A percentile compares a stretch with the other conserved stretches of the same genome.
These are phyloP conservation scores for Micromussa lordhowensis DNA, from an alignment of 92 coral and sea anemone species.

Conservation along the genomic window DNA sequence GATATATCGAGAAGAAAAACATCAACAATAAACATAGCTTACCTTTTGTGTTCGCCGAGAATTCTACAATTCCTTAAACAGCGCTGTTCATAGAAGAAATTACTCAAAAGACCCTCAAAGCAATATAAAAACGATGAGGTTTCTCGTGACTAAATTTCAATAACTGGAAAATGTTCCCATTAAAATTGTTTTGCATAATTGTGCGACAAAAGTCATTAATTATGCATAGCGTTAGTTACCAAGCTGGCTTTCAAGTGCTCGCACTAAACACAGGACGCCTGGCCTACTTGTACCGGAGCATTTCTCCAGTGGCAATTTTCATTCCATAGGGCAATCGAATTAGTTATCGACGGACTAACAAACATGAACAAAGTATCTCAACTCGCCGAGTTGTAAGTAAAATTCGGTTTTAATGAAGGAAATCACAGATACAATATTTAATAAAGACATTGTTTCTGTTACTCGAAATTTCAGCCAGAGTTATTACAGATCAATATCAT, in stretches of 20 bases:
- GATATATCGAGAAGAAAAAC: background rate
- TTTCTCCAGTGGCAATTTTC: background rate
- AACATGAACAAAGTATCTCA: background rate
- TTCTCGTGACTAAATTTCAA: background rate
- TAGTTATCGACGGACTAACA: background rate
- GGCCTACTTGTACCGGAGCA: background rate
- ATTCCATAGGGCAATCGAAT: background rate
- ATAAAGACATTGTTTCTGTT: no score
- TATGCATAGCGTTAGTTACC: slow-evolving; percentile 28
- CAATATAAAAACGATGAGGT: background rate
- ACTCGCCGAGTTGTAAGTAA: background rate
- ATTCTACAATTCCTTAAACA: background rate
- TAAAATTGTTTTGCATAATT: slow-evolving; percentile 41
- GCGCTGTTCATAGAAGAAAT: background rate
- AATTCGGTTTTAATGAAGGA: background rate
- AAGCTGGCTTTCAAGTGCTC: background rate
- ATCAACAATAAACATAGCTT: background rate
- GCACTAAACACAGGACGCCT: background rate
- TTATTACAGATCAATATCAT: no score
- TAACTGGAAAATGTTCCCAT: background rate
- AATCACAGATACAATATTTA: no score
- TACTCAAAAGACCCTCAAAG: background rate
- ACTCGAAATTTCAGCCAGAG: no score
- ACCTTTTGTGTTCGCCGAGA: background rate
- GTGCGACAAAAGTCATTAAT: slow-evolving; percentile 39